A percentile compares a stretch with the other conserved stretches of the same genome.
Evolutionary conservation across 1,140 invertebrate genomes (phyloP).

Genomic region (Pseudomyrmex pallidus): DNA sequence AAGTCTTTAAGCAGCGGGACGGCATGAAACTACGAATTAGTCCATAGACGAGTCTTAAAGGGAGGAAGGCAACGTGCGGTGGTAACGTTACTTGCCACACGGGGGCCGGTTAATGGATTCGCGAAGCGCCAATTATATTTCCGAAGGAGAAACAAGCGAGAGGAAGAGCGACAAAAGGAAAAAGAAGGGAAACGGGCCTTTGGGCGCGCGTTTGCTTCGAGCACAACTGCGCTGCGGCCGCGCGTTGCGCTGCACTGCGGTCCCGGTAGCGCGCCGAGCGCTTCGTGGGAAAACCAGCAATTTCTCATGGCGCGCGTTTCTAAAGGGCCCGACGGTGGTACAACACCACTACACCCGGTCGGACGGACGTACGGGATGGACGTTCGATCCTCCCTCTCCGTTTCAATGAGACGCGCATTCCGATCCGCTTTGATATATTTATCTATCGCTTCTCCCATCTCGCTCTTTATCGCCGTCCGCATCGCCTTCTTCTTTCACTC

Average conservation of each 20-base stretch:
- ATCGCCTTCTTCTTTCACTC: slow-evolving; percentile 62
- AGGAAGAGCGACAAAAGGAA: background rate
- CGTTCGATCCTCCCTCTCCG: slow-evolving; percentile 33
- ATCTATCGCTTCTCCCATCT: slow-evolving; percentile 63
- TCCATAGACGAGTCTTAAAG: slow-evolving; percentile 12
- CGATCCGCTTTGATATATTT: slow-evolving; percentile 77
- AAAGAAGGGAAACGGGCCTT: slow-evolving; percentile 20
- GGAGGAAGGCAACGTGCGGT: slow-evolving; percentile 51
- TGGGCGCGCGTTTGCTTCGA: slow-evolving; percentile 33
- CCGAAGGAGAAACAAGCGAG: slow-evolving; percentile 55
- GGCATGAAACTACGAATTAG: slow-evolving; percentile 73
- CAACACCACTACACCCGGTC: slow-evolving; percentile 29
- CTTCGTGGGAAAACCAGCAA: slow-evolving; percentile 82
- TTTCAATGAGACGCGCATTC: slow-evolving; percentile 63
- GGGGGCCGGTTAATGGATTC: slow-evolving; percentile 70
- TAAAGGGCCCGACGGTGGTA: slow-evolving; percentile 36
- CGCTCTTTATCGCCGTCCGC: slow-evolving; percentile 71
- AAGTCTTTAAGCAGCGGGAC: slow-evolving; percentile 71
- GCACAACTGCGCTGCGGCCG: slow-evolving; percentile 25
- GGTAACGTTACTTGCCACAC: slow-evolving; percentile 71
- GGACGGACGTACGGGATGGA: background rate
- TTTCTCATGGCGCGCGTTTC: slow-evolving; percentile 78
- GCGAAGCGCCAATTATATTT: slow-evolving; percentile 77
- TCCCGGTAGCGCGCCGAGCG: slow-evolving; percentile 67
- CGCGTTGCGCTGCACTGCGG: slow-evolving; percentile 30